Percentiles rank a stretch among this genome's conserved stretches.
phyloP scores from a whole-genome alignment of 2,113 vertebrate genomes.

The Morone saxatilis region DNA sequence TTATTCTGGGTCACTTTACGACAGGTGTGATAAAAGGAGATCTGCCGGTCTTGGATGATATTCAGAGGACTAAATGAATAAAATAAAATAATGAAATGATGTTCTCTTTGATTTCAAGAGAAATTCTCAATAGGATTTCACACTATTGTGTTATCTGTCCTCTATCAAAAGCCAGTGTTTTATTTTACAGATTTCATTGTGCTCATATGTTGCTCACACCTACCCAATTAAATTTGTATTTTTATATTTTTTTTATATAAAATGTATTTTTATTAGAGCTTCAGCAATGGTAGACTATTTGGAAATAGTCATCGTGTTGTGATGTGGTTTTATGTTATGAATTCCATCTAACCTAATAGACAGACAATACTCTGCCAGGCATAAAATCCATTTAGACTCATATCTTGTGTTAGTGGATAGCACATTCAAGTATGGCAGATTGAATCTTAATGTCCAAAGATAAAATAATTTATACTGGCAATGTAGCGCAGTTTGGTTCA shows the following conservation, averaged over 20 bases:
- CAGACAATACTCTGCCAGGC: not conserved
- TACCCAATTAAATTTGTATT: not conserved
- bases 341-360: conserved; percentile 15
- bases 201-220: not conserved
- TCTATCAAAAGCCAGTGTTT: not conserved
- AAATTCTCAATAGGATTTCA: not conserved
- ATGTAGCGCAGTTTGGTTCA: conserved; percentile 25
- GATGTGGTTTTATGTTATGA: conserved; percentile 12
- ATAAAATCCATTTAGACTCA: conserved; percentile 44
- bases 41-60: not conserved
- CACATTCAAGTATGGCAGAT: conserved; percentile 27
- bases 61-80: not conserved
- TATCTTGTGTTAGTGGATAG: conserved; percentile 38
- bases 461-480: conserved; percentile 46
- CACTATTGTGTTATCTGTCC: not conserved
- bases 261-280: not conserved
- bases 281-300: not conserved
- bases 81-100: not conserved
- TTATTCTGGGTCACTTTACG: not conserved
- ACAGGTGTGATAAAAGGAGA: conserved; percentile 1
- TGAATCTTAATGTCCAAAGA: conserved; percentile 32
- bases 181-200: not conserved
- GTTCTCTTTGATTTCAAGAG: not conserved
- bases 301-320: not conserved
- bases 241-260: no score